These are phyloP conservation scores for Euwallacea similis DNA, from an alignment of 1,140 invertebrate species.

Conservation along the genomic window DNA sequence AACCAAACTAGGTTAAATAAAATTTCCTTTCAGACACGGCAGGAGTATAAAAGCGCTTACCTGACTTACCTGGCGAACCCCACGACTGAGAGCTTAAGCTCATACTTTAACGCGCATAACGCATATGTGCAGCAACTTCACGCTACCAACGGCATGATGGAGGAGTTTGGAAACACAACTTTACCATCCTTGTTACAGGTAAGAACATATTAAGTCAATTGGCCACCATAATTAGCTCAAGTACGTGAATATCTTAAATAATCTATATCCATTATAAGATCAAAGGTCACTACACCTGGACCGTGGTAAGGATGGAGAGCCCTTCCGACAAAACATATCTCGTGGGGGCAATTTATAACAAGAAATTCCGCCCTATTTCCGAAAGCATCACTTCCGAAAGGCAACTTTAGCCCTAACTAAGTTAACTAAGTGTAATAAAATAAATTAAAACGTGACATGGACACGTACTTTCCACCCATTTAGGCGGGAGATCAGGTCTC, in stretches of 20 bases:
- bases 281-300: not conserved
- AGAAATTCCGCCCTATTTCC: not conserved
- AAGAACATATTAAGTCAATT: conserved; percentile 44
- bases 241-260: not conserved
- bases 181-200: conserved; percentile 79
- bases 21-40: conserved; percentile 66
- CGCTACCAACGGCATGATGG: conserved; percentile 87
- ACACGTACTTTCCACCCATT: not conserved
- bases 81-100: conserved; percentile 68
- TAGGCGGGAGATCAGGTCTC: no score
- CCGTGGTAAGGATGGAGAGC: not conserved
- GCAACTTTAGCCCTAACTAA: conserved; percentile 1
- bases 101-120: conserved; percentile 91
- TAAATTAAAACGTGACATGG: conserved; percentile 5
- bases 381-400: not conserved
- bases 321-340: conserved; percentile 16
- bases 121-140: conserved; percentile 89
- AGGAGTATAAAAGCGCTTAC: conserved; percentile 85
- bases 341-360: not conserved
- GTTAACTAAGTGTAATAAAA: not conserved
- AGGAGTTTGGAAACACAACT: conserved; percentile 70
- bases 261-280: not conserved
- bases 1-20: no score
- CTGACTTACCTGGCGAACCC: conserved; percentile 68
- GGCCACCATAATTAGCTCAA: conserved; percentile 1